Evolutionary conservation across 2,888 invertebrate genomes (phyloP).

Genomic region (Lasius fuliginosus): DNA sequence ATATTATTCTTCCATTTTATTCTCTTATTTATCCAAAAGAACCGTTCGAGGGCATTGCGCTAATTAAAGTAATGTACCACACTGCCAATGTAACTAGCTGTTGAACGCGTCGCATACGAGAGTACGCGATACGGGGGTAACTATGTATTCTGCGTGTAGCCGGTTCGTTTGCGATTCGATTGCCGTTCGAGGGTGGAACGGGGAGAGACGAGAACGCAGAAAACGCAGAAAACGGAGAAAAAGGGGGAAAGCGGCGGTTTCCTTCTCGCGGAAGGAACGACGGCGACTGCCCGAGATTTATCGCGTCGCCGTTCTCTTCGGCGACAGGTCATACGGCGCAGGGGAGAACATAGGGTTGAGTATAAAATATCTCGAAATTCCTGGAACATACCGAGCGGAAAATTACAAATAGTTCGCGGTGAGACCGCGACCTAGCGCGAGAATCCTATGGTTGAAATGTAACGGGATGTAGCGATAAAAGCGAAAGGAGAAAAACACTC

Average conservation of each 20-base stretch:
- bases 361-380: conserved; percentile 71
- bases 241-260: conserved; percentile 42
- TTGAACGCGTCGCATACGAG: conserved; percentile 30
- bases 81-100: conserved; percentile 25
- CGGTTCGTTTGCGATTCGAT: conserved; percentile 44
- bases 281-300: conserved; percentile 66
- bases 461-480: conserved; percentile 32
- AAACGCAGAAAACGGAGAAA: background rate
- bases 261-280: conserved; percentile 38
- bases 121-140: conserved; percentile 1
- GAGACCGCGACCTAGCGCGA: conserved; percentile 15
- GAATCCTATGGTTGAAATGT: background rate
- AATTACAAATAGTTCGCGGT: conserved; percentile 77
- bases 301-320: conserved; percentile 70
- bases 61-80: conserved; percentile 21
- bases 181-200: conserved; percentile 15
- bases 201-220: background rate
- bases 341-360: conserved; percentile 57
- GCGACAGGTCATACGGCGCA: conserved; percentile 55
- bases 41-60: background rate
- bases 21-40: background rate
- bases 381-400: conserved; percentile 75
- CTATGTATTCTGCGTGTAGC: conserved; percentile 14
- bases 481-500: conserved; percentile 19
- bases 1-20: background rate